Evolutionary conservation across 2,113 vertebrate species (phyloP).

Genomic region (Cololabis saira): DNA sequence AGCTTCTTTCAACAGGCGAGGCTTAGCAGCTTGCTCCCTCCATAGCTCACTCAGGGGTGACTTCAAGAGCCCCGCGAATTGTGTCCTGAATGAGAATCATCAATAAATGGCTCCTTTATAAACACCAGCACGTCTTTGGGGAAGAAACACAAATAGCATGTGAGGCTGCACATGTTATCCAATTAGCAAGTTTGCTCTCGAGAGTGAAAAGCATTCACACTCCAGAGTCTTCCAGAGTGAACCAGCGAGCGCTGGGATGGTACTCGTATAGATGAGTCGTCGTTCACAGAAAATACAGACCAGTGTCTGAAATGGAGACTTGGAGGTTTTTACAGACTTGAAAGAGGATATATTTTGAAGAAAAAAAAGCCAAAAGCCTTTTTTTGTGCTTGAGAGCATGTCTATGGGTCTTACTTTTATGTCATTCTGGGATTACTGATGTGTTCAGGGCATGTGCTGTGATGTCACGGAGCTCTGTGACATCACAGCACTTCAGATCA

Average conservation of each 20-base stretch:
- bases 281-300: too few relatives aligned
- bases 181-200: constrained; percentile 62
- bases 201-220: constrained; percentile 28
- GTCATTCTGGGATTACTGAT: too few relatives aligned
- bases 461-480: too few relatives aligned
- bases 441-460: too few relatives aligned
- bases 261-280: too few relatives aligned
- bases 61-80: constrained; percentile 43
- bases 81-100: constrained; percentile 69
- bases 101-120: constrained; percentile 53
- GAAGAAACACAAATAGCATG: constrained; percentile 39
- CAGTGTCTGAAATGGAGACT: too few relatives aligned
- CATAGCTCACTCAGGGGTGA: constrained; percentile 37
- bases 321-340: too few relatives aligned
- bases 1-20: constrained; percentile 59
- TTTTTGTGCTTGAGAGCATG: too few relatives aligned
- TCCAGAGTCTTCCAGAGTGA: background rate
- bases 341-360: too few relatives aligned
- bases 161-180: constrained; percentile 35
- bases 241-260: constrained; percentile 2
- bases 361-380: too few relatives aligned
- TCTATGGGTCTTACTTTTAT: too few relatives aligned
- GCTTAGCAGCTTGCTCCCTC: constrained; percentile 29
- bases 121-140: constrained; percentile 52
- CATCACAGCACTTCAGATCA: too few relatives aligned